Percentiles rank a stretch among this genome's conserved stretches.
Conservation (phyloP, 1,140 invertebrate species). For the Brachionus rubens region DNA sequence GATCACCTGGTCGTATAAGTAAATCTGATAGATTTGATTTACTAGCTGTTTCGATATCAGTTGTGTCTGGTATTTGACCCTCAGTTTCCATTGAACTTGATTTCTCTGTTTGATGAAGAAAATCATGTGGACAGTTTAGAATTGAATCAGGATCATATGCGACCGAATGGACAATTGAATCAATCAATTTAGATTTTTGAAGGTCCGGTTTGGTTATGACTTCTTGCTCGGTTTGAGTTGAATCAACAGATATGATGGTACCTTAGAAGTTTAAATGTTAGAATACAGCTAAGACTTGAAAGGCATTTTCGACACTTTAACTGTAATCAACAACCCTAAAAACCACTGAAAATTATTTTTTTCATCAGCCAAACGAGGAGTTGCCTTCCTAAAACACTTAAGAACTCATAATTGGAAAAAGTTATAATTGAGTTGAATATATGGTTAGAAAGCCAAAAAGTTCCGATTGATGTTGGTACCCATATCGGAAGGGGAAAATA, state of each 20-base stretch:
- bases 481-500: too few relatives aligned
- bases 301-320: too few relatives aligned
- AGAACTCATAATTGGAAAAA: too few relatives aligned
- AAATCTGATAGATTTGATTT: not conserved
- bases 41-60: not conserved
- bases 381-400: too few relatives aligned
- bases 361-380: too few relatives aligned
- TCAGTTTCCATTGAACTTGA: conserved; percentile 3
- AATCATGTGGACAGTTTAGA: conserved; percentile 46
- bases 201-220: not conserved
- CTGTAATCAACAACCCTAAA: too few relatives aligned
- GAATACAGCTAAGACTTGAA: too few relatives aligned
- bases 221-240: not conserved
- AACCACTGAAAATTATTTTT: too few relatives aligned
- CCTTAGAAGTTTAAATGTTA: too few relatives aligned
- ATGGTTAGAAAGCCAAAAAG: too few relatives aligned
- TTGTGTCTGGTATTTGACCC: not conserved
- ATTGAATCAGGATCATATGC: conserved; percentile 34
- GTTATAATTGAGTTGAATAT: too few relatives aligned
- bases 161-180: not conserved
- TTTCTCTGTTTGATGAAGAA: conserved; percentile 1
- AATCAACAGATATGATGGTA: not conserved
- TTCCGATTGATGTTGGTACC: too few relatives aligned
- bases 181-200: not conserved
- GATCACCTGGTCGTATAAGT: not conserved